A percentile compares a stretch with the other conserved stretches of the same genome.
phyloP scores from a whole-genome alignment of 2,797 vertebrate species.

The Eulemur albifrons region DNA sequence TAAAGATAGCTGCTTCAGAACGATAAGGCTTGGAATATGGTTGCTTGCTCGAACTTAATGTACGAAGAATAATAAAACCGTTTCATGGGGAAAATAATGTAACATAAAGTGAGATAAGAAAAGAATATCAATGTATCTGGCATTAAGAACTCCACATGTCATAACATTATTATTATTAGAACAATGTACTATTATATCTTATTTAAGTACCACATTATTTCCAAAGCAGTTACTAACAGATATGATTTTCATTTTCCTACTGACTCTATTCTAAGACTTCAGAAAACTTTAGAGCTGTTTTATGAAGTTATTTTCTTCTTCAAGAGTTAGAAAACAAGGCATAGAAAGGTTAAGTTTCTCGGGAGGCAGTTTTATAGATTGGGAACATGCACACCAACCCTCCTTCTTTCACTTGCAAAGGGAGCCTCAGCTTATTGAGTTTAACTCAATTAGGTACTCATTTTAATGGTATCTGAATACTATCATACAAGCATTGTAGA shows the following conservation, averaged over 20 bases:
- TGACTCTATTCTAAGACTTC: background rate
- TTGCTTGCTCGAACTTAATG: constrained; percentile 20
- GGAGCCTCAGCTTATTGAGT: background rate
- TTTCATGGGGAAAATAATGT: constrained; percentile 54
- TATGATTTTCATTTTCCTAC: constrained; percentile 14
- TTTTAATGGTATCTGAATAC: background rate
- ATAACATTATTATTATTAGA: constrained; percentile 17
- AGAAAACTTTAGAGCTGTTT: background rate
- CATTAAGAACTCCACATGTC: background rate
- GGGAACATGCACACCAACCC: background rate
- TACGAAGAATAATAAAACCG: constrained; percentile 45
- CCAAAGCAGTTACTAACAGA: background rate
- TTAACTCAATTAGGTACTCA: background rate
- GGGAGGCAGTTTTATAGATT: background rate
- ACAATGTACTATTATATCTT: constrained; percentile 46
- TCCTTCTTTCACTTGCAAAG: background rate
- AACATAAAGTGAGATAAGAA: constrained; percentile 20
- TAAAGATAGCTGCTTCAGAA: constrained; percentile 26
- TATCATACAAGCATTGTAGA: background rate
- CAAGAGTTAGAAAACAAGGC: background rate
- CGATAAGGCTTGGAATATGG: constrained; percentile 45
- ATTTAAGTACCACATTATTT: constrained; percentile 58
- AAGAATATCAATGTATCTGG: constrained; percentile 21
- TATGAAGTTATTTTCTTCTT: background rate
- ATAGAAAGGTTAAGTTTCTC: background rate